A percentile compares a stretch with the other conserved stretches of the same genome.
These are phyloP conservation scores for Drosophila sulfurigaster DNA, from an alignment of 1,140 invertebrate species.

Conservation along the genomic window DNA sequence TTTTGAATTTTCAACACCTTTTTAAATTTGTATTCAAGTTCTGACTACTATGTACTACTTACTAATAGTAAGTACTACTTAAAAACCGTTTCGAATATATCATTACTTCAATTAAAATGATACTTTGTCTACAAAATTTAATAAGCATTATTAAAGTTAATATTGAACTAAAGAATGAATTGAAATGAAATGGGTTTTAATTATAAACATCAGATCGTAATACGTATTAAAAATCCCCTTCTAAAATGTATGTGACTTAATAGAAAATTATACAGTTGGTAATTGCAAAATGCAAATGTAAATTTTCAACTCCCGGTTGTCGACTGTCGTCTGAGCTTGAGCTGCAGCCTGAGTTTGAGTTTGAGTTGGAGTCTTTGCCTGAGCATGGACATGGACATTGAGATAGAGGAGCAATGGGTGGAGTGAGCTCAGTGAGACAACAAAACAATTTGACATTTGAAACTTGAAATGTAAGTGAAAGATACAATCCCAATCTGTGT, in stretches of 20 bases:
- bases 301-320: conserved; percentile 31
- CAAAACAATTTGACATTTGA: conserved; percentile 74
- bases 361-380: conserved; percentile 6
- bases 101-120: too few species aligned
- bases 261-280: conserved; percentile 45
- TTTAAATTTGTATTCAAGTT: too few species aligned
- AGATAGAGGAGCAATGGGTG: conserved; percentile 26
- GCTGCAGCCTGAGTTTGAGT: background rate
- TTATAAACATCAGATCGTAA: background rate
- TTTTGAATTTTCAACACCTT: too few species aligned
- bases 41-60: too few species aligned
- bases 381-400: background rate
- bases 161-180: background rate
- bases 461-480: conserved; percentile 82
- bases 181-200: conserved; percentile 4
- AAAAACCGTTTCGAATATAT: too few species aligned
- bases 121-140: too few species aligned
- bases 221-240: conserved; percentile 10
- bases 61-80: too few species aligned
- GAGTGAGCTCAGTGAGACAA: conserved; percentile 28
- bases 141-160: background rate
- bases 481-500: conserved; percentile 83
- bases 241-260: background rate
- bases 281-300: conserved; percentile 57
- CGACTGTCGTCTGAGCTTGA: conserved; percentile 9